Evolutionary conservation across 2,888 invertebrate species (phyloP).

Genomic region (Vanessa cardui): DNA sequence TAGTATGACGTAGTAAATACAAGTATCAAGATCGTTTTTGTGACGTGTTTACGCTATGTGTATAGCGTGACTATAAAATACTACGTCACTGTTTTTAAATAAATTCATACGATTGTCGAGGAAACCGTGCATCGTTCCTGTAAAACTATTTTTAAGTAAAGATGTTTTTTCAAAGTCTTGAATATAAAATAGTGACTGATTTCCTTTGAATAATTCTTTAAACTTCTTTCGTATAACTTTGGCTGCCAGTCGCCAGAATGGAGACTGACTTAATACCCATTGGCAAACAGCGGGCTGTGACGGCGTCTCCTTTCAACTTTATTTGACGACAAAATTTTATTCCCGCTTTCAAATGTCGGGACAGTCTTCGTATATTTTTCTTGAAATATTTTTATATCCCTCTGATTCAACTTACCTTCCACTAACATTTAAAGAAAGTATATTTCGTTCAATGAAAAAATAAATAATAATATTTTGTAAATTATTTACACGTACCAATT

Average conservation of each 20-base stretch:
- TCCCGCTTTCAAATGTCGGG: background rate
- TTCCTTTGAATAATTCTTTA: slow-evolving; percentile 7
- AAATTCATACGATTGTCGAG: background rate
- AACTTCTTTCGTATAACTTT: slow-evolving; percentile 1
- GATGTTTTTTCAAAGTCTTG: background rate
- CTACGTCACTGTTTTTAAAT: no score
- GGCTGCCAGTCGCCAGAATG: background rate
- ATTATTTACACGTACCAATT: no score
- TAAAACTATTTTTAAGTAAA: background rate
- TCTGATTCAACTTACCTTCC: background rate
- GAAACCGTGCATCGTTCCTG: background rate
- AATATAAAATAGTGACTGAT: background rate
- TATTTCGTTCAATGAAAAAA: no score
- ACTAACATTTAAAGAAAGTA: no score
- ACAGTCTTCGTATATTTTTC: background rate
- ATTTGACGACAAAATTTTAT: slow-evolving; percentile 7
- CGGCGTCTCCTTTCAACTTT: slow-evolving; percentile 9
- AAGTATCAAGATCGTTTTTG: no score
- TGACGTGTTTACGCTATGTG: no score
- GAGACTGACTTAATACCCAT: slow-evolving; percentile 18
- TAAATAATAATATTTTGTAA: no score
- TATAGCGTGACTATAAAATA: no score
- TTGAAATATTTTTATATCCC: background rate
- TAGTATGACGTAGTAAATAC: no score
- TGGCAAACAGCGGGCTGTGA: background rate